Percentiles rank a stretch among this genome's conserved stretches.
Evolutionary conservation across 2,888 invertebrate species (phyloP).

Genomic region (Cantharis flavilabris): DNA sequence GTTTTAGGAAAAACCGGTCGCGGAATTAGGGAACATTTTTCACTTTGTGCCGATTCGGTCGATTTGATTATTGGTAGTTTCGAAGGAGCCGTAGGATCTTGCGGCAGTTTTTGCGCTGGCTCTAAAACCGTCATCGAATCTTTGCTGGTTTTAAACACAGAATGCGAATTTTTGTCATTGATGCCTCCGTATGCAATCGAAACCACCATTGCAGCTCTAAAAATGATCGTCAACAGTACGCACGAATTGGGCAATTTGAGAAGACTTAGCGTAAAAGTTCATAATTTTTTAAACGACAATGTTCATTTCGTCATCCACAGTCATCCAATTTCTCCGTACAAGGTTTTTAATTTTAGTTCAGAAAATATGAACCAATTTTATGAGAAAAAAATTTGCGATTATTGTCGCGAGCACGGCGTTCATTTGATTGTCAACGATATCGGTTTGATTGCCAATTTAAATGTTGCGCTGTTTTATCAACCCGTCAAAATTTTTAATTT

Average conservation of each 20-base stretch:
- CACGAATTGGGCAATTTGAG: constrained; percentile 65
- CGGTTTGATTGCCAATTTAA: constrained; percentile 45
- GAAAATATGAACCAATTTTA: constrained; percentile 20
- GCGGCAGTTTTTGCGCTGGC: constrained; percentile 95
- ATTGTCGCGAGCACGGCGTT: constrained; percentile 42
- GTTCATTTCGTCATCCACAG: constrained; percentile 43
- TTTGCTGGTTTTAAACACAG: constrained; percentile 86
- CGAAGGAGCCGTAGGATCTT: constrained; percentile 84
- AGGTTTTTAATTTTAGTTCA: constrained; percentile 41
- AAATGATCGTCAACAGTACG: constrained; percentile 64
- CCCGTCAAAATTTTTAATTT: constrained; percentile 35
- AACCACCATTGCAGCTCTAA: constrained; percentile 81
- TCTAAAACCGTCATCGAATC: constrained; percentile 93
- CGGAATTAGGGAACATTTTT: constrained; percentile 88
- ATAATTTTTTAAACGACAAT: constrained; percentile 38
- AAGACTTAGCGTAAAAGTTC: constrained; percentile 39
- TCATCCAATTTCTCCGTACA: constrained; percentile 44
- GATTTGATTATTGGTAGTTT: constrained; percentile 88
- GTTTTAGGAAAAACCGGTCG: constrained; percentile 82
- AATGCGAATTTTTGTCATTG: constrained; percentile 97
- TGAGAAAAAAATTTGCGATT: constrained; percentile 38
- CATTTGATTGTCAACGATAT: constrained; percentile 42
- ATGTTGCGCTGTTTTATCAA: constrained; percentile 39
- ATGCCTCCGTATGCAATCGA: constrained; percentile 90
- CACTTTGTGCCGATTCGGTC: constrained; percentile 69